Evolutionary conservation across 2,888 invertebrate species (phyloP), one percentile per base, ranked within the genome.

Genomic region (Reticulitermes lucifugus): DNA sequence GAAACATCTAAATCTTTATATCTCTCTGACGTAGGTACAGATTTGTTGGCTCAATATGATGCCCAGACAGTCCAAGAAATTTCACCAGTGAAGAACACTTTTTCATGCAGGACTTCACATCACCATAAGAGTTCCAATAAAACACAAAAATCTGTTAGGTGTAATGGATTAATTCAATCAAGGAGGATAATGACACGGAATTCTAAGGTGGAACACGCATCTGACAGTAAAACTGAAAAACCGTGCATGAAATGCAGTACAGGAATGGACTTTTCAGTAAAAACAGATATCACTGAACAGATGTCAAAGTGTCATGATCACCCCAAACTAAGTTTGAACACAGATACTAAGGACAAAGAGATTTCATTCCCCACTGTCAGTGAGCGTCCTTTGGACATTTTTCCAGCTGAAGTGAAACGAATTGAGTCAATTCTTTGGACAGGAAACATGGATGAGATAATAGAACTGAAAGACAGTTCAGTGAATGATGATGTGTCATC

Each of bases 381-480:
- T 65, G n/a, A 51, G 14, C n/a, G 80, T n/a, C 60, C 80, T 6
- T 10, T 55, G 25, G 81, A 81, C 21, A 10, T 77, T 46, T 77
- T 46, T 46, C 51, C 51, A 4, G 43, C 46, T 0, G 81, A 81
- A 81, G 81, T 70, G 43, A 81, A 81, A 81, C 81, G 46, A 9
- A 65, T 70, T 65, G 81, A 81, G 18, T 70, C 65, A 21, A 55
- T 81, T 43, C 43, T 81, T 4, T 70, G 65, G 25, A 35, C 35
- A 3, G 80, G 81, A 1, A n/a, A 70, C 14, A 81, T 81, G 21
- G 81, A 65, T n/a, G 81, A 81, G 41, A 80, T 80, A 25, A 59
- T 80, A 41, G 25, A 79, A 25, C 18, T n/a, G 25, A 65, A 65
- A 65, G 65, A 65, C 6, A 10, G 12, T 65, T 25, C 25, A 25